Evolutionary conservation across 1,140 invertebrate genomes (phyloP).

Genomic region (Galendromus occidentalis): DNA sequence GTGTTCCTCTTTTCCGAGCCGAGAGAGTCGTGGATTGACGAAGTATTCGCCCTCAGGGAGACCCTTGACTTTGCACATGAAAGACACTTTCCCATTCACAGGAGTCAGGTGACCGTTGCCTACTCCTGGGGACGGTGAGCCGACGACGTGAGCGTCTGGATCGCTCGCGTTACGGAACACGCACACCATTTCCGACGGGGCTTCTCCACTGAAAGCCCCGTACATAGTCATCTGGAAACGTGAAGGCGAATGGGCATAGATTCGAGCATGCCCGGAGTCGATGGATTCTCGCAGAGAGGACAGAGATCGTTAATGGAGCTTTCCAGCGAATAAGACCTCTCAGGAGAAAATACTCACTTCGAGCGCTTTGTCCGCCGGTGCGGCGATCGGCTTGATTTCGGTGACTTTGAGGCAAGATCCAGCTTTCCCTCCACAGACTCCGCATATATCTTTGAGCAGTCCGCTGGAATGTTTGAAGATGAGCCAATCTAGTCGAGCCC

Average conservation of each 20-base stretch:
- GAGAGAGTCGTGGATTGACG: slow-evolving; percentile 5
- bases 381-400: slow-evolving; percentile 11
- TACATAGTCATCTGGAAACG: background rate
- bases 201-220: slow-evolving; percentile 1
- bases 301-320: no score
- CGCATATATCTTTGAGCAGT: slow-evolving; percentile 13
- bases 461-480: background rate
- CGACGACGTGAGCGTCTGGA: background rate
- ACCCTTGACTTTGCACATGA: background rate
- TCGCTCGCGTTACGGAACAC: background rate
- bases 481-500: no score
- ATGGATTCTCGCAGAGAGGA: no score
- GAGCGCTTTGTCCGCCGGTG: slow-evolving; percentile 12
- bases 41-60: slow-evolving; percentile 5
- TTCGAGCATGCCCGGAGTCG: no score
- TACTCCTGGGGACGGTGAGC: background rate
- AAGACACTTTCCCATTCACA: background rate
- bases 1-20: background rate
- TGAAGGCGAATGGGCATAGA: no score
- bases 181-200: background rate
- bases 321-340: no score
- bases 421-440: slow-evolving; percentile 16
- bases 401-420: slow-evolving; percentile 15
- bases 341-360: slow-evolving; percentile 6
- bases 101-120: background rate